These are phyloP conservation scores for Sphaerodactylus townsendi DNA, from an alignment of 2,113 vertebrate species.

Conservation along the genomic window DNA sequence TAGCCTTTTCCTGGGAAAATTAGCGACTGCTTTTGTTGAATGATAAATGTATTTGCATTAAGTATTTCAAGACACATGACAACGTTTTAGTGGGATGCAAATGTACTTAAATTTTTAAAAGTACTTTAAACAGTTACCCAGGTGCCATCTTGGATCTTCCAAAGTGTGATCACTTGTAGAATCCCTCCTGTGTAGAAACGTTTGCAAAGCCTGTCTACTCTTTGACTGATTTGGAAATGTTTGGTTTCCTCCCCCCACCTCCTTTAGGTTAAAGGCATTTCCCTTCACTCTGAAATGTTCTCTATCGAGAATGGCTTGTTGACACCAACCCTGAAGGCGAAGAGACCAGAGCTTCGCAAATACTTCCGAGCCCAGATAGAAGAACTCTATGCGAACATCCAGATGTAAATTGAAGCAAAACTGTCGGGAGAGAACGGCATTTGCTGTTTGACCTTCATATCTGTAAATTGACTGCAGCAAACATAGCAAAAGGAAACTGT, in stretches of 20 bases:
- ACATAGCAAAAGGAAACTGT: conserved; percentile 68
- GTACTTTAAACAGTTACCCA: neutral
- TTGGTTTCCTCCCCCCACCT: conserved; percentile 38
- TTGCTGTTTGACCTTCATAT: conserved; percentile 63
- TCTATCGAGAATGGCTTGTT: conserved; percentile 90
- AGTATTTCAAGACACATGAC: neutral
- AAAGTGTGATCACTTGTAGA: neutral
- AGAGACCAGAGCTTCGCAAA: conserved; percentile 84
- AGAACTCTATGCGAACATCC: conserved; percentile 89
- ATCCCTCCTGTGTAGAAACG: neutral
- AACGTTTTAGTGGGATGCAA: neutral
- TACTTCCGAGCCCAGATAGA: conserved; percentile 87
- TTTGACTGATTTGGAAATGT: neutral
- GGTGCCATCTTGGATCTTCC: neutral
- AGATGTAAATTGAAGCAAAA: conserved; percentile 75
- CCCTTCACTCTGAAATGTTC: conserved; percentile 86
- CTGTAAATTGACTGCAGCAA: conserved; percentile 66
- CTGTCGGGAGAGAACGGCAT: conserved; percentile 27
- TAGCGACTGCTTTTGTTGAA: neutral
- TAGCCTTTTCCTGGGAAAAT: neutral
- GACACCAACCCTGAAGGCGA: conserved; percentile 94
- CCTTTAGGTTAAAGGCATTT: conserved; percentile 87
- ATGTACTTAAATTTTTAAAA: neutral
- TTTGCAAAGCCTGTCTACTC: neutral
- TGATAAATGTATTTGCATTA: neutral